Percentiles rank a stretch among this genome's conserved stretches.
Evolutionary conservation across 2,797 vertebrate species (phyloP).

Genomic region (Cirrhinus molitorella): DNA sequence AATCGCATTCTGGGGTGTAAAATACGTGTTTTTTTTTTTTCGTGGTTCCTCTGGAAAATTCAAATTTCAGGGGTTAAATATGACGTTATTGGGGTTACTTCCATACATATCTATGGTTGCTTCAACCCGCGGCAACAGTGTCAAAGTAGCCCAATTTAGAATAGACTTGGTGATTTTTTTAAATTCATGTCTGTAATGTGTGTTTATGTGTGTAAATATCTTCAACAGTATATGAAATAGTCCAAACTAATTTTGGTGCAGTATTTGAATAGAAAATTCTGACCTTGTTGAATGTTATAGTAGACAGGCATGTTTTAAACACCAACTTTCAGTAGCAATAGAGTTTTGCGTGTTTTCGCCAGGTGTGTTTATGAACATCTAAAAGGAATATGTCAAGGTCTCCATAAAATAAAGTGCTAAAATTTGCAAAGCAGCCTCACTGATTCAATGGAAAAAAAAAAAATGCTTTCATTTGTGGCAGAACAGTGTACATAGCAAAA

Average conservation of each 20-base stretch:
- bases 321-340: background rate
- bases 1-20: no score
- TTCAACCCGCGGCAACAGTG: no score
- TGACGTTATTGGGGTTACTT: no score
- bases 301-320: background rate
- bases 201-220: background rate
- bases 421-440: background rate
- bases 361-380: background rate
- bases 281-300: background rate
- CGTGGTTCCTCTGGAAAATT: no score
- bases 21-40: no score
- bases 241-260: background rate
- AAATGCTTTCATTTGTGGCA: no score
- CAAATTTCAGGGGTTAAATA: no score
- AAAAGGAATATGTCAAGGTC: background rate
- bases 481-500: no score
- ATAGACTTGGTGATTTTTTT: no score
- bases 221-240: background rate
- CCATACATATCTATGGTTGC: no score
- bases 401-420: background rate
- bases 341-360: constrained; percentile 7
- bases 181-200: background rate
- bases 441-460: background rate
- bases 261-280: constrained; percentile 6
- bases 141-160: no score